phyloP scores from a whole-genome alignment of 1,140 invertebrate genomes.

The Drosophila bocki region DNA sequence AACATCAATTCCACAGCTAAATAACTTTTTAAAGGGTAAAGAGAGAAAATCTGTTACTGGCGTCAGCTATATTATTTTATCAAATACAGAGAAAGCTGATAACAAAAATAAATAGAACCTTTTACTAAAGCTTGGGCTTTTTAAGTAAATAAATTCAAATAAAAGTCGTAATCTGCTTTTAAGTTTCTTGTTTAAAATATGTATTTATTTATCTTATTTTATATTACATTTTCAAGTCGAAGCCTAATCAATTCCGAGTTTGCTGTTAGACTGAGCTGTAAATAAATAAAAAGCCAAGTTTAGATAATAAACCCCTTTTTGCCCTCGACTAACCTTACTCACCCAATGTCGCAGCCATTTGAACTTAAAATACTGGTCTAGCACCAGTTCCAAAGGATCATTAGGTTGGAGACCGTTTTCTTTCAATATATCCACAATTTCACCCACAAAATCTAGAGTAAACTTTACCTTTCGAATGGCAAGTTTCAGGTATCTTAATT shows the following conservation, averaged over 20 bases:
- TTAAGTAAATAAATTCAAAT: too few relatives aligned
- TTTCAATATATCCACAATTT: neutral
- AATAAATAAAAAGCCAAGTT: neutral
- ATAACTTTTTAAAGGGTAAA: too few relatives aligned
- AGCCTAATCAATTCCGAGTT: neutral
- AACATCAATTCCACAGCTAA: too few relatives aligned
- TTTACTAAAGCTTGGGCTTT: too few relatives aligned
- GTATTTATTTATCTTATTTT: neutral
- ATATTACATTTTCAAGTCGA: neutral
- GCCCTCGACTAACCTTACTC: neutral
- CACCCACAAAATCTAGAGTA: neutral
- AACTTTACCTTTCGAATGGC: neutral
- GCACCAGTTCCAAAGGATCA: neutral
- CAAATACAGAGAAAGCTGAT: too few relatives aligned
- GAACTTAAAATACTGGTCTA: neutral
- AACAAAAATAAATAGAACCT: too few relatives aligned
- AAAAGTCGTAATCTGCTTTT: too few relatives aligned
- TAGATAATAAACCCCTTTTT: neutral
- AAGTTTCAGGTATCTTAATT: neutral
- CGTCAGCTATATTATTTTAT: too few relatives aligned
- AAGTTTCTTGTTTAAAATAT: neutral
- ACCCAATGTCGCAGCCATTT: neutral
- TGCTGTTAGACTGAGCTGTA: neutral
- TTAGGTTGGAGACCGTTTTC: neutral
- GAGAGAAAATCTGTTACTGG: too few relatives aligned